These are phyloP conservation scores for Sarcophaga bullata DNA, from an alignment of 1,140 invertebrate genomes.

Conservation along the genomic window DNA sequence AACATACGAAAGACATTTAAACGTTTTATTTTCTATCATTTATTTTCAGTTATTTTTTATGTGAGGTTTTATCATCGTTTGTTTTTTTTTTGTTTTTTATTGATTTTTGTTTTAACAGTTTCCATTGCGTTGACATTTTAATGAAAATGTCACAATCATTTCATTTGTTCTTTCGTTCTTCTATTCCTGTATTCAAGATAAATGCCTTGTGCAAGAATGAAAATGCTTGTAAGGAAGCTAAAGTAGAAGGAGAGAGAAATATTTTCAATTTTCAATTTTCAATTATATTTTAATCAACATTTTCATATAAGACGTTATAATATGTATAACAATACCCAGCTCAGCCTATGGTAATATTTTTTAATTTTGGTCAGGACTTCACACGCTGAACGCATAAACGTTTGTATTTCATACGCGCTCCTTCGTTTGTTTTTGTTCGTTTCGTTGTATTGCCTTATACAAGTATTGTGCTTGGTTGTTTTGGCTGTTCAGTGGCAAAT, in stretches of 20 bases:
- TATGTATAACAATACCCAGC: slow-evolving; percentile 27
- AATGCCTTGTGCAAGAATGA: neutral
- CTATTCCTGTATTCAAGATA: slow-evolving; percentile 7
- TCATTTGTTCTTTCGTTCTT: neutral
- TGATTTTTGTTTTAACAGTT: neutral
- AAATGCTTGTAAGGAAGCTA: neutral
- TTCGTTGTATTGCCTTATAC: neutral
- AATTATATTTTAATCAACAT: slow-evolving; percentile 39
- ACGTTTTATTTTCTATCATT: too few species aligned
- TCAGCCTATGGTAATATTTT: slow-evolving; percentile 27
- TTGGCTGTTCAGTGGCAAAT: slow-evolving; percentile 35
- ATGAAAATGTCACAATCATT: slow-evolving; percentile 35
- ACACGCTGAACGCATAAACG: slow-evolving; percentile 22
- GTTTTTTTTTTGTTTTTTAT: neutral
- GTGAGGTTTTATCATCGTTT: neutral
- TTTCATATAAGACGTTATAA: slow-evolving; percentile 28
- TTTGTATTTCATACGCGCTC: neutral
- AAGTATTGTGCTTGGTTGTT: neutral
- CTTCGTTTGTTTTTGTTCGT: neutral
- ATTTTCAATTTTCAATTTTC: slow-evolving; percentile 36
- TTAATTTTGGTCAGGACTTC: slow-evolving; percentile 20
- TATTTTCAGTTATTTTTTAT: too few species aligned
- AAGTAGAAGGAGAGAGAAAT: neutral
- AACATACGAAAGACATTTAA: neutral
- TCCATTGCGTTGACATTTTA: slow-evolving; percentile 28